Conservation (phyloP, 1,140 invertebrate genomes). For the Heliconius hermathena region DNA sequence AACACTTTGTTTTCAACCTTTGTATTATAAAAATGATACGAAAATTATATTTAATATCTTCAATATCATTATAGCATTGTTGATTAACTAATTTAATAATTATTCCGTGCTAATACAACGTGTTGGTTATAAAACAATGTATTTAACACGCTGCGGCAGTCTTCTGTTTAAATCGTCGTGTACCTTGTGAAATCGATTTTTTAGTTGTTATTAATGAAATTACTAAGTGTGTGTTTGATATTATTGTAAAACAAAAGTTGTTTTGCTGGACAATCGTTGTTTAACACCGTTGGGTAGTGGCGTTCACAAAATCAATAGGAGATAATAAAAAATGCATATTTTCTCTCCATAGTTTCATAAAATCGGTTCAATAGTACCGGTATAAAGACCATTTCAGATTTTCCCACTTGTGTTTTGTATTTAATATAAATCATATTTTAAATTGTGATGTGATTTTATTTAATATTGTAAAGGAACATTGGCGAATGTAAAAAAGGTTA, state of each 20-base stretch:
- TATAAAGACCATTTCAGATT: constrained; percentile 40
- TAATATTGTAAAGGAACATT: constrained; percentile 30
- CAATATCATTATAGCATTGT: constrained; percentile 30
- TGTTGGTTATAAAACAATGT: constrained; percentile 71
- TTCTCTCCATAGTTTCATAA: constrained; percentile 71
- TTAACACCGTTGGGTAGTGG: constrained; percentile 41
- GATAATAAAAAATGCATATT: constrained; percentile 81
- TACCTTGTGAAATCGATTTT: constrained; percentile 76
- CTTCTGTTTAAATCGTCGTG: constrained; percentile 75
- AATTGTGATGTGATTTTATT: constrained; percentile 40
- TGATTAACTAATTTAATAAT: constrained; percentile 25
- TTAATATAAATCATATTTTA: background rate
- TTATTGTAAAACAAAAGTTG: constrained; percentile 61
- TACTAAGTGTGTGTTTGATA: constrained; percentile 73
- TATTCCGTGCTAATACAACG: constrained; percentile 33
- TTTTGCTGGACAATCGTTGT: constrained; percentile 50
- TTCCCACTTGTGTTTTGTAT: constrained; percentile 22
- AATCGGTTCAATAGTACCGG: constrained; percentile 66
- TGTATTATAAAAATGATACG: constrained; percentile 64
- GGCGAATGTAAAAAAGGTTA: constrained; percentile 45
- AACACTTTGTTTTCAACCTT: constrained; percentile 67
- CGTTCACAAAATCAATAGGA: constrained; percentile 67
- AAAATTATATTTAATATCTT: constrained; percentile 41
- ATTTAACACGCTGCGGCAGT: constrained; percentile 73
- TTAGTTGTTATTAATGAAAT: constrained; percentile 81